These are phyloP conservation scores for Acutogordius australiensis DNA, from an alignment of 2,888 invertebrate species.

Conservation along the genomic window DNA sequence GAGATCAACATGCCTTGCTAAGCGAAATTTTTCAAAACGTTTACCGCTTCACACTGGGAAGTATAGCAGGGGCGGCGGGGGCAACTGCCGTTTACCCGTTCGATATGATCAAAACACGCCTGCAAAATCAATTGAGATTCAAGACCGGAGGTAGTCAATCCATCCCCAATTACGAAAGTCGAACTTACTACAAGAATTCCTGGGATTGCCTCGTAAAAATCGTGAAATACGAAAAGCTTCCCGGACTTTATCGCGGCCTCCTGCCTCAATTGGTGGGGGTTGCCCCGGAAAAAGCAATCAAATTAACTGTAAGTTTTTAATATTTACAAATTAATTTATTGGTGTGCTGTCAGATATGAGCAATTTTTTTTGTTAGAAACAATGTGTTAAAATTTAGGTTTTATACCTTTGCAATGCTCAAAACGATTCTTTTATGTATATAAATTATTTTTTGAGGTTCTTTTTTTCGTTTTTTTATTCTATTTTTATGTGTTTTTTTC, in stretches of 20 bases:
- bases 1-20: too few relatives aligned
- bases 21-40: conserved; percentile 6
- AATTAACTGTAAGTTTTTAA: conserved; percentile 46
- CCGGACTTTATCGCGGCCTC: conserved; percentile 28
- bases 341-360: too few relatives aligned
- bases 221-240: conserved; percentile 36
- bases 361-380: too few relatives aligned
- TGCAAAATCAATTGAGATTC: conserved; percentile 73
- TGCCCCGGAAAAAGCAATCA: conserved; percentile 95
- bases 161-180: conserved; percentile 25
- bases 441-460: too few relatives aligned
- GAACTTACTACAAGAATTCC: conserved; percentile 58
- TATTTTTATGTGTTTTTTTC: too few relatives aligned
- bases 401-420: too few relatives aligned
- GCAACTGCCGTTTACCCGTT: conserved; percentile 96
- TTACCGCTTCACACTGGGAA: conserved; percentile 19
- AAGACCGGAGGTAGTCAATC: conserved; percentile 15
- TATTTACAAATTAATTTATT: too few relatives aligned
- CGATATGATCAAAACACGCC: conserved; percentile 85
- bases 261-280: conserved; percentile 89
- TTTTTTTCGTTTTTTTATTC: too few relatives aligned
- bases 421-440: too few relatives aligned
- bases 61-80: conserved; percentile 44
- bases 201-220: conserved; percentile 76
- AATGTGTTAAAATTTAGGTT: too few relatives aligned